phyloP scores from a whole-genome alignment of 2,797 vertebrate genomes.

The Decapterus maruadsi region DNA sequence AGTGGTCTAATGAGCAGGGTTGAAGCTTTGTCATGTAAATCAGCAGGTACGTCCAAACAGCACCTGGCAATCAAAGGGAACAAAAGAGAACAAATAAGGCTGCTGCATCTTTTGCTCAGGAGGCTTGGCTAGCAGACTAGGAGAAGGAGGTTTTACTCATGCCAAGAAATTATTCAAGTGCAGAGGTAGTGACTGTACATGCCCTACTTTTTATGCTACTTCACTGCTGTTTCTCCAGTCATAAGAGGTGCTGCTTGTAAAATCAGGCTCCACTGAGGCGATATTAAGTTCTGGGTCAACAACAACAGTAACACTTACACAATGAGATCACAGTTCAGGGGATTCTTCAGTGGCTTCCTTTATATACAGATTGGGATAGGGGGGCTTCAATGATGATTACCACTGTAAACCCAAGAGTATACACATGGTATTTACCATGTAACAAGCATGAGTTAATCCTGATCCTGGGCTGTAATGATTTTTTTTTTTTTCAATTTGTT shows the following conservation, averaged over 20 bases:
- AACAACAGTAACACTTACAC: neutral
- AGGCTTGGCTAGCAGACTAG: slow-evolving; percentile 22
- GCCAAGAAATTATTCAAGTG: slow-evolving; percentile 53
- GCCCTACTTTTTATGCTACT: slow-evolving; percentile 51
- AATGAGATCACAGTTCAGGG: slow-evolving; percentile 16
- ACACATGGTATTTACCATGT: slow-evolving; percentile 43
- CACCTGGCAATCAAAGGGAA: slow-evolving; percentile 24
- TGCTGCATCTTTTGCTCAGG: slow-evolving; percentile 15
- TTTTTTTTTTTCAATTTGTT: slow-evolving; percentile 44
- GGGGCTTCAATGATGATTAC: slow-evolving; percentile 30
- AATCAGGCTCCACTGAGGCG: slow-evolving; percentile 1
- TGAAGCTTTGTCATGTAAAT: slow-evolving; percentile 27
- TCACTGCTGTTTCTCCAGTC: slow-evolving; percentile 10
- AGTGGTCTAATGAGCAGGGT: slow-evolving; percentile 2
- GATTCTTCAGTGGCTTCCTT: slow-evolving; percentile 15
- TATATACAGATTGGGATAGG: slow-evolving; percentile 14
- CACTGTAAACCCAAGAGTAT: slow-evolving; percentile 38
- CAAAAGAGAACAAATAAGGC: slow-evolving; percentile 12
- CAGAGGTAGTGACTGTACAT: slow-evolving; percentile 36
- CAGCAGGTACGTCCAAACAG: neutral
- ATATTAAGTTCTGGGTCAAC: slow-evolving; percentile 21
- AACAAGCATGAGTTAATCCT: slow-evolving; percentile 46
- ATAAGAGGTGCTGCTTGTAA: slow-evolving; percentile 10
- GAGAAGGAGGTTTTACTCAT: slow-evolving; percentile 25
- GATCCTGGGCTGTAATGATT: slow-evolving; percentile 46